A percentile compares a stretch with the other conserved stretches of the same genome.
Evolutionary conservation across 2,888 invertebrate genomes (phyloP).

Genomic region (Chironomus tentans): DNA sequence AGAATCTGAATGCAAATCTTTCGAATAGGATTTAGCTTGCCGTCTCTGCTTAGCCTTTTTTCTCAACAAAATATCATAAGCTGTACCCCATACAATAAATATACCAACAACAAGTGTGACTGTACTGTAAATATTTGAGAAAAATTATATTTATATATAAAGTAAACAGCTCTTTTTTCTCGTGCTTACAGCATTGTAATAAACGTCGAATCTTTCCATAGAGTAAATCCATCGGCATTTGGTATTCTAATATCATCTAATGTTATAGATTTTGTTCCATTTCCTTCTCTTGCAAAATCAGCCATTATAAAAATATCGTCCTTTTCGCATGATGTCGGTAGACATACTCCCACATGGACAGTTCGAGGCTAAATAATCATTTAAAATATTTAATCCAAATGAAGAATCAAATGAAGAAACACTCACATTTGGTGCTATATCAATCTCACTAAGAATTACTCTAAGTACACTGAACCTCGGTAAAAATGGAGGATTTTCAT

Average conservation of each 20-base stretch:
- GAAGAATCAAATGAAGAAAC: neutral
- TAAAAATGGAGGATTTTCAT: constrained; percentile 53
- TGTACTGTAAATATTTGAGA: constrained; percentile 39
- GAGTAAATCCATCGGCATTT: constrained; percentile 54
- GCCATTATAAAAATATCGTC: constrained; percentile 53
- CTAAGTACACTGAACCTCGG: constrained; percentile 58
- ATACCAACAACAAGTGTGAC: constrained; percentile 45
- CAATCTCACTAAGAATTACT: constrained; percentile 47
- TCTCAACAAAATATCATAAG: constrained; percentile 53
- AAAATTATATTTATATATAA: neutral
- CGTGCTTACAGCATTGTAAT: constrained; percentile 55
- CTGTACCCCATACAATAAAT: constrained; percentile 56
- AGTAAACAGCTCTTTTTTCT: too few species aligned
- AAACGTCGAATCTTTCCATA: constrained; percentile 62
- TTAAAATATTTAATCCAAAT: constrained; percentile 18
- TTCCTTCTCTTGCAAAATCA: constrained; percentile 44
- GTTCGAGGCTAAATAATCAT: constrained; percentile 50
- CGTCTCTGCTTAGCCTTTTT: constrained; percentile 34
- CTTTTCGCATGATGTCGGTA: constrained; percentile 59
- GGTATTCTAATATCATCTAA: constrained; percentile 61
- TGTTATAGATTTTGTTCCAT: constrained; percentile 43
- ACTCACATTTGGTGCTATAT: constrained; percentile 36
- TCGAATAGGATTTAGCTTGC: neutral
- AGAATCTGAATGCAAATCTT: constrained; percentile 40
- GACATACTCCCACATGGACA: constrained; percentile 65